These are phyloP conservation scores for Acronicta leporina DNA, from an alignment of 2,888 invertebrate species.

Conservation along the genomic window DNA sequence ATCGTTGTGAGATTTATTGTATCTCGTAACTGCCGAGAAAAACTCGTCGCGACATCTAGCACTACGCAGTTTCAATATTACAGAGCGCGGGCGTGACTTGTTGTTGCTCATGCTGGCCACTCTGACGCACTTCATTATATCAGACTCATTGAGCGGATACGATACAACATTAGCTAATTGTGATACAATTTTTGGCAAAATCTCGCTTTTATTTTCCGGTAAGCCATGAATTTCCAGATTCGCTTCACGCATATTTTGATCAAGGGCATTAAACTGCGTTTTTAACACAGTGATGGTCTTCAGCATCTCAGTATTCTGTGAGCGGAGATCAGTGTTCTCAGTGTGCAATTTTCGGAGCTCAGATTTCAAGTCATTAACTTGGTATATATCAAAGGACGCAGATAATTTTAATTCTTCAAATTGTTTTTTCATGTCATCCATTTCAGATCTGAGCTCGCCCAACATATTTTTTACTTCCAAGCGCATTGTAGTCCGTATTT, in stretches of 20 bases:
- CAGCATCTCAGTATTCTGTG: background rate
- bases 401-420: conserved; percentile 9
- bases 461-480: conserved; percentile 5
- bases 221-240: conserved; percentile 15
- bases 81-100: conserved; percentile 8
- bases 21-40: conserved; percentile 8
- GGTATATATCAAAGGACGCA: conserved; percentile 7
- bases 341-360: background rate
- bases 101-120: conserved; percentile 3
- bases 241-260: conserved; percentile 9
- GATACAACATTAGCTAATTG: conserved; percentile 8
- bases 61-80: conserved; percentile 3
- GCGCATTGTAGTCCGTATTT: conserved; percentile 7
- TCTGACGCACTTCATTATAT: conserved; percentile 11
- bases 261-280: background rate
- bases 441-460: conserved; percentile 6
- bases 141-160: background rate
- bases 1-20: conserved; percentile 10
- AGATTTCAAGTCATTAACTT: conserved; percentile 6
- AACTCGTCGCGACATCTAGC: conserved; percentile 17
- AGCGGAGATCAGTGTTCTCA: conserved; percentile 4
- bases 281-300: background rate
- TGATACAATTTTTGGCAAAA: background rate
- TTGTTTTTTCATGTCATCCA: conserved; percentile 9
- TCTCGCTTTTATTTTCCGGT: conserved; percentile 10